These are phyloP conservation scores for Escarpia spicata DNA, from an alignment of 2,888 invertebrate species.

Conservation along the genomic window DNA sequence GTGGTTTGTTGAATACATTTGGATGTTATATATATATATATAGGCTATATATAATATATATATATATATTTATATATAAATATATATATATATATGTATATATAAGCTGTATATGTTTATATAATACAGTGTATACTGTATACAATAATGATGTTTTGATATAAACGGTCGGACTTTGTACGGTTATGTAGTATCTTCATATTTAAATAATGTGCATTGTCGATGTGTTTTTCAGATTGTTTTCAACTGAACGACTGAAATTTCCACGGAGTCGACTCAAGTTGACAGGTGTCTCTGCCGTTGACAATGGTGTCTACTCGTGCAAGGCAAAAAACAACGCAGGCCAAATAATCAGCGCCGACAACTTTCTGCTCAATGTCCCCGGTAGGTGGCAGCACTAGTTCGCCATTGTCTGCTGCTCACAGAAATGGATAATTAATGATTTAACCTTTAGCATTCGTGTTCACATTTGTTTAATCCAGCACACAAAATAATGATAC, in stretches of 20 bases:
- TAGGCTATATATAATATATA: too few relatives aligned
- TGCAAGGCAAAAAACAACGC: constrained; percentile 78
- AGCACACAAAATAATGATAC: not conserved
- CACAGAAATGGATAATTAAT: not conserved
- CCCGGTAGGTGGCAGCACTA: constrained; percentile 35
- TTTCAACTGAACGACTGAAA: constrained; percentile 53
- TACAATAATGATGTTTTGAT: too few relatives aligned
- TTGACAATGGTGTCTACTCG: constrained; percentile 79
- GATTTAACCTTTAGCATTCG: not conserved
- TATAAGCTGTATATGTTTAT: too few relatives aligned
- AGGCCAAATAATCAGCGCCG: constrained; percentile 61
- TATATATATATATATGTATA: too few relatives aligned
- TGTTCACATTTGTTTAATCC: not conserved
- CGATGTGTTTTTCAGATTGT: constrained; percentile 50
- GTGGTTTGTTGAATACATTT: too few relatives aligned
- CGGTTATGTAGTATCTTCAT: not conserved
- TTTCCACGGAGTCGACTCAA: constrained; percentile 69
- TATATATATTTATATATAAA: too few relatives aligned
- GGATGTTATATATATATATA: too few relatives aligned
- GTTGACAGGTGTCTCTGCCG: constrained; percentile 68
- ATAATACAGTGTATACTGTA: too few relatives aligned
- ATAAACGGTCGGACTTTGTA: too few relatives aligned
- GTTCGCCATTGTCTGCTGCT: not conserved
- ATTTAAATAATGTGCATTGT: not conserved
- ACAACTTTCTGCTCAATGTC: constrained; percentile 41